A percentile compares a stretch with the other conserved stretches of the same genome.
These are phyloP conservation scores for Drosophila aff. DNA, from an alignment of 1,140 invertebrate species.

Conservation along the genomic window DNA sequence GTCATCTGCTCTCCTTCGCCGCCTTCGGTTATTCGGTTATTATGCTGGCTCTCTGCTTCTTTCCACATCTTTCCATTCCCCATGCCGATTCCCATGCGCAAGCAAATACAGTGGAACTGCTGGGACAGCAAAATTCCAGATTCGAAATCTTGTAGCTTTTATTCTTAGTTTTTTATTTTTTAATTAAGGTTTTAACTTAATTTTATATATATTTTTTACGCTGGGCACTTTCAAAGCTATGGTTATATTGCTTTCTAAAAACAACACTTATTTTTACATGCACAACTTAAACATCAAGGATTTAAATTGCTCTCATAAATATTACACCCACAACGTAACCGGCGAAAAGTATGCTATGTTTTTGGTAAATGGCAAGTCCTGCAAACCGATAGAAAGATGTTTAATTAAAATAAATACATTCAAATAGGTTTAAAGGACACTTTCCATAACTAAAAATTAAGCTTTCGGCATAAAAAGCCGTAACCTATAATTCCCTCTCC, in stretches of 20 bases:
- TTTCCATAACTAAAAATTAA: neutral
- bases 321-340: neutral
- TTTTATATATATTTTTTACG: neutral
- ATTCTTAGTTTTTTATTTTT: neutral
- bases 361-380: neutral
- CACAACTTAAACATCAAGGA: no score
- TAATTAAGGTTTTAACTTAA: neutral
- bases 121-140: neutral
- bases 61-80: constrained; percentile 5
- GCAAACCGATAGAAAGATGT: no score
- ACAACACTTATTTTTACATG: no score
- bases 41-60: constrained; percentile 39
- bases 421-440: neutral
- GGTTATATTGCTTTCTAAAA: neutral
- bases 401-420: no score
- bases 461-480: rapidly evolving
- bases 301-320: no score
- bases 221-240: neutral
- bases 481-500: neutral
- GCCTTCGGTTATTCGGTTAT: constrained; percentile 43
- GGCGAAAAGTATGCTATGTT: neutral
- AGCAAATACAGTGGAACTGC: constrained; percentile 16
- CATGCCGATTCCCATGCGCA: constrained; percentile 8
- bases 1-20: constrained; percentile 50
- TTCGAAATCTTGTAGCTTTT: neutral